Conservation (phyloP, 2,797 vertebrate species). For the Leptodactylus fallax region DNA sequence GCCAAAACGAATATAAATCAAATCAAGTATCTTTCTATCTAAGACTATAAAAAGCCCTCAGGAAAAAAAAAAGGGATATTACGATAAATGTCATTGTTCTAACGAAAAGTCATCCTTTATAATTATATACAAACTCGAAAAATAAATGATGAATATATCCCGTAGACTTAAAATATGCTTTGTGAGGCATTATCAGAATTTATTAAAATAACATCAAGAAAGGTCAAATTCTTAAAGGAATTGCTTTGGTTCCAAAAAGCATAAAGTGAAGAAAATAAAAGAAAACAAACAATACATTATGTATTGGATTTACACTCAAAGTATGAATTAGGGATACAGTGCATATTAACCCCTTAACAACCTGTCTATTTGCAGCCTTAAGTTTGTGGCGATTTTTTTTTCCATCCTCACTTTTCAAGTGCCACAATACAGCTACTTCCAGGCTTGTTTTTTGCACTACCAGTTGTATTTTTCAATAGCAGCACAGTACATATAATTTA, state of each 20-base stretch:
- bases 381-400: no score
- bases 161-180: constrained; percentile 29
- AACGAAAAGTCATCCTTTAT: constrained; percentile 41
- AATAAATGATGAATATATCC: constrained; percentile 50
- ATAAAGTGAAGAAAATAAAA: not conserved
- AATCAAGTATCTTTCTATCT: constrained; percentile 32
- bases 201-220: constrained; percentile 47
- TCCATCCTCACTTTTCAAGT: no score
- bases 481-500: no score
- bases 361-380: no score
- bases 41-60: constrained; percentile 33
- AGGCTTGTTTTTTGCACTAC: no score
- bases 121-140: constrained; percentile 47
- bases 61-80: constrained; percentile 33
- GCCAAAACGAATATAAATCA: constrained; percentile 43
- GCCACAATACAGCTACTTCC: no score
- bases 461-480: no score
- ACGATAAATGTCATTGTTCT: constrained; percentile 54
- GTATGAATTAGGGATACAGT: not conserved
- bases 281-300: not conserved
- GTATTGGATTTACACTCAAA: not conserved
- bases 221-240: constrained; percentile 41
- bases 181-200: constrained; percentile 37
- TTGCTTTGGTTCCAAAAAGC: not conserved
- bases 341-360: not conserved